Conservation (phyloP, 2,113 vertebrate species). For the Rhinopomastus cyanomelas region DNA sequence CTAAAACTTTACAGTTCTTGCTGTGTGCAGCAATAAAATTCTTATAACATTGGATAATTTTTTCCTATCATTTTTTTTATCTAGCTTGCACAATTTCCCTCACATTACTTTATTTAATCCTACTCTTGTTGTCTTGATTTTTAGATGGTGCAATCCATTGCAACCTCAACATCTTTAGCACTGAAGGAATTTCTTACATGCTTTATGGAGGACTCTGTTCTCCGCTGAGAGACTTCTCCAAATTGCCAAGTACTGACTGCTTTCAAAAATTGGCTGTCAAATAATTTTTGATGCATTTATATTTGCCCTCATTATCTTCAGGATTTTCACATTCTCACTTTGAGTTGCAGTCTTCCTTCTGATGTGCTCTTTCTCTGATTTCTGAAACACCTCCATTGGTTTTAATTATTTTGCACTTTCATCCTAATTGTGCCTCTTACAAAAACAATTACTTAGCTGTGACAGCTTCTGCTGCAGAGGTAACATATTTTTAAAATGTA, state of each 20-base stretch:
- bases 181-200: background rate
- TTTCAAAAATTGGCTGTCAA: constrained; percentile 9
- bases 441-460: background rate
- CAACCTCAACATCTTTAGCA: background rate
- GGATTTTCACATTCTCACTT: background rate
- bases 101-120: background rate
- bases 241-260: background rate
- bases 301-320: constrained; percentile 1
- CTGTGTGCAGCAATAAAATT: background rate
- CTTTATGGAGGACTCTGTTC: background rate
- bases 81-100: background rate
- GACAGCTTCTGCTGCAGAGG: background rate
- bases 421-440: background rate
- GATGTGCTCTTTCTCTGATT: background rate
- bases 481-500: background rate
- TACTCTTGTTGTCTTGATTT: background rate
- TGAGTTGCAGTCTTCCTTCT: background rate
- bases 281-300: constrained; percentile 18
- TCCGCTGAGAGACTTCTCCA: background rate
- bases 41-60: background rate
- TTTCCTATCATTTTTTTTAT: background rate
- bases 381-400: background rate
- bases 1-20: background rate
- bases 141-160: background rate
- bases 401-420: background rate